Base-by-base conservation (phyloP, 2,888 invertebrate species). In the Philonicus albiceps region DNA sequence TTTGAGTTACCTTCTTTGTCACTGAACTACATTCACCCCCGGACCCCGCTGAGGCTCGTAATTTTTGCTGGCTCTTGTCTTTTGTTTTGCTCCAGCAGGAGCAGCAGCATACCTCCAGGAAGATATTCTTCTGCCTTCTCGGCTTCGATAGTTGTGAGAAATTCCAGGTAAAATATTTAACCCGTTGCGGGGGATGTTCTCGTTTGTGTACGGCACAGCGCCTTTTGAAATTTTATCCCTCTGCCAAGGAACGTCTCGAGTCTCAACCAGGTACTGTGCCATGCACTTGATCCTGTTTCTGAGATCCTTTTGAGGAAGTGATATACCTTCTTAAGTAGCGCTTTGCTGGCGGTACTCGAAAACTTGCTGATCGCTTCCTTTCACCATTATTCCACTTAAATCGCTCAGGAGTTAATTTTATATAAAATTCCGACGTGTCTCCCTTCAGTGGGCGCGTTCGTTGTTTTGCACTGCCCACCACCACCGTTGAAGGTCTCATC, bases 151-250 rank as follows among this genome's bases (percentile, higher is more conserved):
- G 75, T 76, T 55, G 49, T 75, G 34, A 49, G 75, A 27, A 75
- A 76, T 86, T 53, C 55, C 49, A 31, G 8, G 53, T 37, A 34
- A 53, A 86, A 74, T 74, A 73, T 73, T 19, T 49, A 43, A 13
- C 74, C 19, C 27, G 31, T 37, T n/a, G 22, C 27, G 27, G 64
- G 22, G 11, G 64, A n/a, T 6, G n/a, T 7, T 22, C 22, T 64
- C 19, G 64, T 27, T 19, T 11, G 27, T 53, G 53, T 11, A 27
- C 11, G 19, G 27, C 22, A 64, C n/a, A 76, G 19, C 53, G 55
- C 85, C 85, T 86, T 86, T 75, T 76, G 85, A 76, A 86, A 86
- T 76, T 76, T 55, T 86, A 76, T 37, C 85, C 85, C 43, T 11
- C 22, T 75, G 34, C 30, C 16, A 11, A 30, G 74, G 64, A n/a